A percentile compares a stretch with the other conserved stretches of the same genome.
phyloP scores from a whole-genome alignment of 2,797 vertebrate genomes.

The Acipenser ruthenus region DNA sequence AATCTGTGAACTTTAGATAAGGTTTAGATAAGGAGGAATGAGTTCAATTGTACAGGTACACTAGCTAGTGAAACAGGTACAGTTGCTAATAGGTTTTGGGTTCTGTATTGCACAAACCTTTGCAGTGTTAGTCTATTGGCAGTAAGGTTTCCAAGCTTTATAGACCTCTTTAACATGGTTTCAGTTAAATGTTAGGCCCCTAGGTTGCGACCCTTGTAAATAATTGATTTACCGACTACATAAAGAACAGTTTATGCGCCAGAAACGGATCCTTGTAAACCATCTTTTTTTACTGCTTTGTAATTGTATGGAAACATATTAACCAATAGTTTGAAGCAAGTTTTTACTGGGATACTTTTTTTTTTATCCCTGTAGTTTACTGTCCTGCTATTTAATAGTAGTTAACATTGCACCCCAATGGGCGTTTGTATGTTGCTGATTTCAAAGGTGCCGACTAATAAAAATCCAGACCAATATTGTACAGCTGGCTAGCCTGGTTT shows the following conservation, averaged over 20 bases:
- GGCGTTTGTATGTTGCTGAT: not conserved
- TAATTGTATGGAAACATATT: not conserved
- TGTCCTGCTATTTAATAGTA: not conserved
- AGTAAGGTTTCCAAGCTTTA: not conserved
- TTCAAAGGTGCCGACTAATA: not conserved
- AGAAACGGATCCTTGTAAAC: not conserved
- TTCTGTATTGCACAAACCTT: not conserved
- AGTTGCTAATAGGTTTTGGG: not conserved
- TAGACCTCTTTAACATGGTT: conserved; percentile 1
- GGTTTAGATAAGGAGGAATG: not conserved
- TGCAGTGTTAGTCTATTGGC: not conserved
- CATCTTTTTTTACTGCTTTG: not conserved
- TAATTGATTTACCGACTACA: conserved; percentile 14
- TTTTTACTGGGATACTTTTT: not conserved
- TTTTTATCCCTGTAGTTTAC: not conserved
- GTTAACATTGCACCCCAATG: not conserved
- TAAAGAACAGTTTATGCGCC: not conserved
- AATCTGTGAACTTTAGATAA: not conserved
- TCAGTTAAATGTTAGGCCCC: conserved; percentile 14
- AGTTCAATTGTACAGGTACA: not conserved
- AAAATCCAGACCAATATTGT: not conserved
- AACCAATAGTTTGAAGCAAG: not conserved
- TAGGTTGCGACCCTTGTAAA: conserved; percentile 14
- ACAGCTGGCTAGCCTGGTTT: not conserved
- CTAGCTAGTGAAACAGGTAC: not conserved